Base-by-base conservation (phyloP, 2,888 invertebrate genomes). In the Hermaeophaga mercurialis region DNA sequence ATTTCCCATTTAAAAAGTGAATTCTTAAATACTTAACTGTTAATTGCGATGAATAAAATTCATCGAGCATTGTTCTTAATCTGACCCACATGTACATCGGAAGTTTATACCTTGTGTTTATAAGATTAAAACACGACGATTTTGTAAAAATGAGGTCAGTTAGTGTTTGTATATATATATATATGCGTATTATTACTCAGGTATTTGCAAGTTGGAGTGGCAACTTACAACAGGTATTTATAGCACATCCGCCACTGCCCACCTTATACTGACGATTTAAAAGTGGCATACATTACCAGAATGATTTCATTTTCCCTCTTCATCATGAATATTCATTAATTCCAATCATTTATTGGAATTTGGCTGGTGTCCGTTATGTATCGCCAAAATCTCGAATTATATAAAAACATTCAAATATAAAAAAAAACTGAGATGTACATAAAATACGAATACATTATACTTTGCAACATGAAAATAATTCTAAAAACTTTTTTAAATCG, bases 41-140 rank as follows among this genome's bases (percentile, higher is more conserved):
- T 58, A 58, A 54, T 49, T 49, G 46, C 34, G 45, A 43, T 44
- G 46, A 47, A 54, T 49, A 43, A 60, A 44, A 52, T 26, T 28
- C 26, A 46, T 24, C 43, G 39, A 46, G 55, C 60, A 57, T 60
- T 57, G 57, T 60, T 53, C 43, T 39, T 36, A 60, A 43, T 48
- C 28, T 57, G 55, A 55, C 57, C 60, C 53, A 60, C 45, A 52
- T 57, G 31, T 36, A 39, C 34, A 52, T 56, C 57, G 60, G 57
- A 60, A 60, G 53, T 50, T 19, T n/a, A n/a, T n/a, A n/a, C n/a
- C n/a, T 9, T 12, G 34, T 34, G 46, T 34, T 38, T 45, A 43
- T 43, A 56, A 50, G 50, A 56, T 53, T 59, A 53, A 48, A 52
- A 36, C 19, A 36, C 47, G 34, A 22, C 45, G 44, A 45, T 59